phyloP scores from a whole-genome alignment of 2,888 invertebrate species.

The Nomada ruficornis region DNA sequence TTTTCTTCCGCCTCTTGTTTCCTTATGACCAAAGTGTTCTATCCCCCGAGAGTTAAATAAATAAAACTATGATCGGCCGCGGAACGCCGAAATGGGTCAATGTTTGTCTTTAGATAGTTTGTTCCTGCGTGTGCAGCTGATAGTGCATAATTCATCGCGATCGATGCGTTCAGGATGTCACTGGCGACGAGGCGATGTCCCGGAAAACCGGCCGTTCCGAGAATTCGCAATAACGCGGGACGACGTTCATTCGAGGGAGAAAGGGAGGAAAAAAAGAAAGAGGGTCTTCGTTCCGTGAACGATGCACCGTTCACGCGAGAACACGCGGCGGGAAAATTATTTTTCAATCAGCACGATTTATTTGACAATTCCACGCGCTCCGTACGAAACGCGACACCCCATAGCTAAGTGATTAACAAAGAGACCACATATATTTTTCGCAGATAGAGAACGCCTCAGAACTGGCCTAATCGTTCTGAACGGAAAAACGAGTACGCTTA shows the following conservation, averaged over 20 bases:
- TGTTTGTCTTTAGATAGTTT: slow-evolving; percentile 50
- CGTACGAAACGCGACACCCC: no score
- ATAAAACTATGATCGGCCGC: neutral
- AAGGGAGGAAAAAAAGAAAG: neutral
- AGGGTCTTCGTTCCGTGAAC: neutral
- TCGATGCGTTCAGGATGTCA: slow-evolving; percentile 35
- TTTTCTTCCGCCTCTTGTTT: no score
- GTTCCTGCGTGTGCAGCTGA: slow-evolving; percentile 47
- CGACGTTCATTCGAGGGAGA: neutral
- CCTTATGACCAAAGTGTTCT: no score
- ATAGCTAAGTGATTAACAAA: neutral
- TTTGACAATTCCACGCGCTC: no score
- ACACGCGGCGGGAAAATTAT: no score
- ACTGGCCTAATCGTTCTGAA: slow-evolving; percentile 35
- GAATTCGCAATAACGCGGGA: slow-evolving; percentile 1
- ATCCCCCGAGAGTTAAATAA: neutral
- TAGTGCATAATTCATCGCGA: slow-evolving; percentile 37
- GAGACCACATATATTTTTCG: slow-evolving; percentile 38
- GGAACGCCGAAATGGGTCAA: slow-evolving; percentile 39
- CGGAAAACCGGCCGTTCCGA: neutral
- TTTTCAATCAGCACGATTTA: no score
- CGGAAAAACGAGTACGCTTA: slow-evolving; percentile 38
- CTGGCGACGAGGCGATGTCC: neutral
- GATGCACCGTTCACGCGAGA: no score
- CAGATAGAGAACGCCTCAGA: slow-evolving; percentile 21